Evolutionary conservation across 2,888 invertebrate species (phyloP).

Genomic region (Tupiocoris notatus): DNA sequence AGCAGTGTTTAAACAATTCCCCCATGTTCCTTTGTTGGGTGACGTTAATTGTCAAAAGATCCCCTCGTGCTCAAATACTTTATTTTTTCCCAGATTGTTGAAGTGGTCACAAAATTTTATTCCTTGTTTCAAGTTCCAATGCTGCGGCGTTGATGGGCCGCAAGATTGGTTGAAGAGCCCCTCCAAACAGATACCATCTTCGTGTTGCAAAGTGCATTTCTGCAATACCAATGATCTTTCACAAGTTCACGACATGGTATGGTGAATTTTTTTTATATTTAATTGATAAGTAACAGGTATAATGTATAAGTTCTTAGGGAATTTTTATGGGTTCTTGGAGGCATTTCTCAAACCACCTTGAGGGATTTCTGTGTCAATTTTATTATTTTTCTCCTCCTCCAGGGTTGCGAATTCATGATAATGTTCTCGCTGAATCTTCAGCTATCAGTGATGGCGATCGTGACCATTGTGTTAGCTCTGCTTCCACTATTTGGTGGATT

Average conservation of each 20-base stretch:
- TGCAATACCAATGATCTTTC: conserved; percentile 9
- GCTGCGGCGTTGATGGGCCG: conserved; percentile 28
- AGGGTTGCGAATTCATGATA: conserved; percentile 33
- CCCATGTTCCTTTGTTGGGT: too few relatives aligned
- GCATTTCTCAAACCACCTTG: too few relatives aligned
- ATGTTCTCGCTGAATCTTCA: conserved; percentile 33
- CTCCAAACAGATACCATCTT: conserved; percentile 22
- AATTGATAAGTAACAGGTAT: too few relatives aligned
- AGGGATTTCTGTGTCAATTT: too few relatives aligned
- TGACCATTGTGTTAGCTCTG: conserved; percentile 20
- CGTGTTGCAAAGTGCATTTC: conserved; percentile 22
- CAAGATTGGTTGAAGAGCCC: conserved; percentile 35
- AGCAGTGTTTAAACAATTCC: too few relatives aligned
- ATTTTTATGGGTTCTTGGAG: too few relatives aligned
- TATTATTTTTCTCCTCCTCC: too few relatives aligned
- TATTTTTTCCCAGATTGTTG: too few relatives aligned
- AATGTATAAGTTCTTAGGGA: too few relatives aligned
- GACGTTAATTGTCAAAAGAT: too few relatives aligned
- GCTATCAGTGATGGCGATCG: conserved; percentile 20
- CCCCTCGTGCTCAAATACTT: too few relatives aligned
- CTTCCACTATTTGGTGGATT: conserved; percentile 23
- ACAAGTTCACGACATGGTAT: conserved; percentile 24
- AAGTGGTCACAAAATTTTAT: background rate
- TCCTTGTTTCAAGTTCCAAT: conserved; percentile 24
- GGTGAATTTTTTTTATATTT: too few relatives aligned